Evolutionary conservation across 2,113 vertebrate species (phyloP), one percentile per base, ranked within the genome.

Genomic region (Oncorhynchus clarkii): DNA sequence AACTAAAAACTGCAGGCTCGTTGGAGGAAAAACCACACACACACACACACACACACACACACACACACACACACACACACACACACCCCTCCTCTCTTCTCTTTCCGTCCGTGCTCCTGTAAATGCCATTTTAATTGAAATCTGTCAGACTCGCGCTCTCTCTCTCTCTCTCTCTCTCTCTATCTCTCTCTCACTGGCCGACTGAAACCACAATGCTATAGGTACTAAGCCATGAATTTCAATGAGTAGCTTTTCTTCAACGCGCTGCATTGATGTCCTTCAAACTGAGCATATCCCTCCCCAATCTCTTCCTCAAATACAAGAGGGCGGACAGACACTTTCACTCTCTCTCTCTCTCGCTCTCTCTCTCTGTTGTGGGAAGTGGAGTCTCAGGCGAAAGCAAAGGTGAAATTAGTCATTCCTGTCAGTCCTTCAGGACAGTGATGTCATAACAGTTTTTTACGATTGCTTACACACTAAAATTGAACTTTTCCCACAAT

Each of bases 91-190:
- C 31, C 29, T 45, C 48, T 31, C 26, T 20, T 59, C 67, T 64
- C 75, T 75, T 82, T 72, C 73, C 78, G 73, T 75, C 85, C 68
- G 51, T 81, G 77, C 76, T 81, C 81, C 87, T 85, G 89, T 89
- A 94, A 95, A 94, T 93, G 91, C 89, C 89, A 90, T 92, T 95
- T 94, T 91, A 94, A 95, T 93, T 94, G 84, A 94, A 95, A 93
- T 92, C 90, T 90, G 88, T 89, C 89, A 81, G 85, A 86, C 78
- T 86, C 72, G 34, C 26, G 22, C 14, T 57, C 18, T 57, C 18
- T 60, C n/a, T 60, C 81, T 29, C 29, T 29, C 29, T 31, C 85
- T 85, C 78, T 85, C 22, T 78, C 72, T 88, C 83, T 89, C 78
- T 85, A 22, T 78, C 71, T 87, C 82, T 88, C 83, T 86, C 81